Conservation (phyloP, 2,888 invertebrate species). For the Odontocolon sp. region DNA sequence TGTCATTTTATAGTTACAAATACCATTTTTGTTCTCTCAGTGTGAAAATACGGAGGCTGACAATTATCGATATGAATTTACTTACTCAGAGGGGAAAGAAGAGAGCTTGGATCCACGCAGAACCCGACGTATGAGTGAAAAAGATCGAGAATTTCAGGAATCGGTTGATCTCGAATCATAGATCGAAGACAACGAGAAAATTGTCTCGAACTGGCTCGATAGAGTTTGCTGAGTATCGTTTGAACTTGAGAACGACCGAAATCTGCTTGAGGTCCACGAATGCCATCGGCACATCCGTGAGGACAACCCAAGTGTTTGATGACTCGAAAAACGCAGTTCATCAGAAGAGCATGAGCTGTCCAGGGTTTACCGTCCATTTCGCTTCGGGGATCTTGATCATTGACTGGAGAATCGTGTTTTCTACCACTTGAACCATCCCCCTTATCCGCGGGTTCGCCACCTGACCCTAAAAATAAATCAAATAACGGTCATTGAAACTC, state of each 20-base stretch:
- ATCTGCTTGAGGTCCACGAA: constrained; percentile 93
- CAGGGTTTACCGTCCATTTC: constrained; percentile 59
- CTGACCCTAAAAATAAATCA: constrained; percentile 62
- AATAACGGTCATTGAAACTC: neutral
- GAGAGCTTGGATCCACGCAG: constrained; percentile 94
- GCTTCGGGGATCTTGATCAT: constrained; percentile 65
- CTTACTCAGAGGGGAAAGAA: constrained; percentile 94
- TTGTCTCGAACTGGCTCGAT: constrained; percentile 85
- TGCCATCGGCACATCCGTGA: constrained; percentile 92
- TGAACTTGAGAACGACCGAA: constrained; percentile 94
- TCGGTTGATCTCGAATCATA: constrained; percentile 89
- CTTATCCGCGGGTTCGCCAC: constrained; percentile 64
- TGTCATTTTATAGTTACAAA: too few relatives aligned
- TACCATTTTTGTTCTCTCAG: too few relatives aligned
- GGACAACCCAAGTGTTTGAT: constrained; percentile 96
- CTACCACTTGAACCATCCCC: constrained; percentile 62
- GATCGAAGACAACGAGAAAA: constrained; percentile 87
- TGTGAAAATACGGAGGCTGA: too few relatives aligned
- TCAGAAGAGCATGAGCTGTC: constrained; percentile 87
- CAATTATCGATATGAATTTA: too few relatives aligned
- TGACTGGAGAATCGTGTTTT: constrained; percentile 70
- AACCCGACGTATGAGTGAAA: constrained; percentile 98
- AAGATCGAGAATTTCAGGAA: constrained; percentile 94
- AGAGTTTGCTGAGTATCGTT: constrained; percentile 88
- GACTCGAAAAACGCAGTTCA: constrained; percentile 88